phyloP scores from a whole-genome alignment of 2,888 invertebrate species.

The Noctua fimbriata region DNA sequence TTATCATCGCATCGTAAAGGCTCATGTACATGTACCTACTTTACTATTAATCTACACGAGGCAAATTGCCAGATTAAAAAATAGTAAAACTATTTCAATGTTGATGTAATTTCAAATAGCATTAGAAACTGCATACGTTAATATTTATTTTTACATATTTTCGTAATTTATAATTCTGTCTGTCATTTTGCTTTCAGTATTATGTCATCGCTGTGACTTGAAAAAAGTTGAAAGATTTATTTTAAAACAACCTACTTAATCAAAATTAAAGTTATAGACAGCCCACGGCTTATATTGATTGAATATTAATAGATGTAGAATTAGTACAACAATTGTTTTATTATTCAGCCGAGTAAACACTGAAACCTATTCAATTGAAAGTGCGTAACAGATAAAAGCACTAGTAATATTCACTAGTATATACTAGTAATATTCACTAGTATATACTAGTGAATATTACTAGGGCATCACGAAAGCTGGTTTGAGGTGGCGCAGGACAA shows the following conservation, averaged over 20 bases:
- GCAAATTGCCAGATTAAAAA: constrained; percentile 36
- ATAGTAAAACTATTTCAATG: background rate
- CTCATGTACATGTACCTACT: background rate
- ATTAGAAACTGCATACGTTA: background rate
- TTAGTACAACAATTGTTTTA: constrained; percentile 2
- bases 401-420: no score
- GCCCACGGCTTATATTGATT: background rate
- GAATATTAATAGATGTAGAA: constrained; percentile 1
- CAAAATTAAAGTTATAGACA: background rate
- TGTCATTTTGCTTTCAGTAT: no score
- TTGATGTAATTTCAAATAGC: constrained; percentile 3
- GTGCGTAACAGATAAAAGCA: background rate
- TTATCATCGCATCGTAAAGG: constrained; percentile 48
- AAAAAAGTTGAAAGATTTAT: constrained; percentile 13
- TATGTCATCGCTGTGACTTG: background rate
- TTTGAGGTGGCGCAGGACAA: no score
- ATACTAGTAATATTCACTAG: no score
- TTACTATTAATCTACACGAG: constrained; percentile 25
- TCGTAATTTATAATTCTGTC: background rate
- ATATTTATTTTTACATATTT: constrained; percentile 2
- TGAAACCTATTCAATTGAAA: background rate
- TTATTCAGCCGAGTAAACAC: background rate
- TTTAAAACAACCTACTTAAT: background rate
- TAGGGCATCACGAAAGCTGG: no score
- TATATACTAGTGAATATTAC: no score